These are phyloP conservation scores for Hydrophis major DNA, from an alignment of 2,797 vertebrate species.

Conservation along the genomic window DNA sequence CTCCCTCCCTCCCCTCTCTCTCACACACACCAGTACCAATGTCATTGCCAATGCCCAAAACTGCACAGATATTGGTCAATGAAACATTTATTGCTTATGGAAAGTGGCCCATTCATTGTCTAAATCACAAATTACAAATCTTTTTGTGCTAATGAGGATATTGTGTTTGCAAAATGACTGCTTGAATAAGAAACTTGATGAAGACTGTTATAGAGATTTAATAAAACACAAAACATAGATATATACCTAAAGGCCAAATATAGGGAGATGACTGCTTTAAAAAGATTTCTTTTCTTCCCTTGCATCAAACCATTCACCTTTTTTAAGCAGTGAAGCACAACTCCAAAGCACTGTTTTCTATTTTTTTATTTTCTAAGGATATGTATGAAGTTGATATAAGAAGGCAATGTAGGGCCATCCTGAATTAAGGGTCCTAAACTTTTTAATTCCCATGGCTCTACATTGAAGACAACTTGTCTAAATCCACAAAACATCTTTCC, in stretches of 20 bases:
- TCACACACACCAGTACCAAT: not conserved
- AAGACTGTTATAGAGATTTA: not conserved
- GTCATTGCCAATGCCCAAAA: not conserved
- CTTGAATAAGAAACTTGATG: not conserved
- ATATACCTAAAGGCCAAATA: not conserved
- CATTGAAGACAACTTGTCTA: not conserved
- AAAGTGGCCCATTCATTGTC: not conserved
- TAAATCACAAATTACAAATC: not conserved
- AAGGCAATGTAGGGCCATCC: not conserved
- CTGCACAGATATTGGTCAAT: not conserved
- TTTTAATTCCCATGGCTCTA: not conserved
- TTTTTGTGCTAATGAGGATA: not conserved
- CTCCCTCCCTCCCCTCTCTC: too few species aligned
- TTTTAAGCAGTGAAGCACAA: not conserved
- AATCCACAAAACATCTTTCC: not conserved
- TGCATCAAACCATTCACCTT: not conserved
- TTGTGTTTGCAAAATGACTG: not conserved
- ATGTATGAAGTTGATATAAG: not conserved
- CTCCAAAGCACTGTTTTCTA: not conserved
- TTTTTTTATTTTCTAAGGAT: not conserved
- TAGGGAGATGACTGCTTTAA: not conserved
- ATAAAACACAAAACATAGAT: not conserved
- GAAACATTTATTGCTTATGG: not conserved
- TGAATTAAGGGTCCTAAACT: not conserved
- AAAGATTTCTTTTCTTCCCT: not conserved